Evolutionary conservation across 2,888 invertebrate genomes (phyloP), one percentile per base, ranked within the genome.

Genomic region (Metalampra italica): DNA sequence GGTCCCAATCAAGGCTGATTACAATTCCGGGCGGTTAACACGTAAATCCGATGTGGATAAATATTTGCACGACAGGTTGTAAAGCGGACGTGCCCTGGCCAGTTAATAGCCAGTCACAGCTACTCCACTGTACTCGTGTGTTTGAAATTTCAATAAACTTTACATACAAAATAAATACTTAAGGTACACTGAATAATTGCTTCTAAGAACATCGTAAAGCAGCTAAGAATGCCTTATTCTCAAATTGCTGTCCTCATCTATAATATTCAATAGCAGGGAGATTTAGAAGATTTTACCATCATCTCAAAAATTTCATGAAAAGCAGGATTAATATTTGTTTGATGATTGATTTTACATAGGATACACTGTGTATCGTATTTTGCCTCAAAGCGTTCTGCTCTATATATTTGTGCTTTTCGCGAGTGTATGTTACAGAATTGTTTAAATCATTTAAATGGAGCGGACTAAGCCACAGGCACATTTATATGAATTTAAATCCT

Each of bases 11-110:
- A 51, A 42, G 49, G 50, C 53, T 52, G 82, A 83, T 87, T 86
- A 88, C 82, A 62, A 88, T 86, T 85, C 85, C 71, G 70, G 60
- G 67, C 75, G 78, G 78, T 79, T 75, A 77, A 78, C 82, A 80
- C 82, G 85, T 84, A 80, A 87, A 85, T 82, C 81, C 81, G 70
- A 79, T 78, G 82, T 77, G 79, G 79, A 83, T 84, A 88, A 88
- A 88, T 87, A 86, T 88, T 88, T 87, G 82, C 82, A 77, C 80
- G 86, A 82, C 86, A 82, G 84, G 82, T 78, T 81, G 82, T 82
- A 79, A 78, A 72, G 72, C 69, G 78, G 71, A 85, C 87, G 87
- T 87, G 87, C 73, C 62, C 64, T 51, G 76, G 64, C 63, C 74
- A 63, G 70, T 65, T 78, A 80, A 86, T 81, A 68, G 73, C 60